Evolutionary conservation across 2,888 invertebrate species (phyloP).

Genomic region (Scaptomyza reducta): DNA sequence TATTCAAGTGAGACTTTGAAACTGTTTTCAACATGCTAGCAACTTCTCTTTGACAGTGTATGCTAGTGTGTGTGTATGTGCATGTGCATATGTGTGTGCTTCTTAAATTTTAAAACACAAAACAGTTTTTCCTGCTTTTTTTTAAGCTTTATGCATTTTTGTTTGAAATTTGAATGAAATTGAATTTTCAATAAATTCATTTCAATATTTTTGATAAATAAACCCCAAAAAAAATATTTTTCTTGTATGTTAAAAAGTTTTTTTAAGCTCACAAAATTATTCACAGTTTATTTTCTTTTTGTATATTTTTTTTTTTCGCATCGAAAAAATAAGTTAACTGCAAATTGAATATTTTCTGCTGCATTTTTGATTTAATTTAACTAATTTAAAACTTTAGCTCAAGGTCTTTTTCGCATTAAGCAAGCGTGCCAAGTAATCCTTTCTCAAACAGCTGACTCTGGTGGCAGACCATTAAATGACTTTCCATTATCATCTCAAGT

Average conservation of each 20-base stretch:
- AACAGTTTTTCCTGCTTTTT: constrained; percentile 2
- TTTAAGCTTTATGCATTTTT: background rate
- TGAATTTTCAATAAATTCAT: background rate
- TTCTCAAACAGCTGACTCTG: constrained; percentile 21
- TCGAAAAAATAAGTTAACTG: too few species aligned
- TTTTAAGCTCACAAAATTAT: too few species aligned
- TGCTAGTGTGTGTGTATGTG: constrained; percentile 16
- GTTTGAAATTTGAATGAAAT: background rate
- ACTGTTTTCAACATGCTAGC: constrained; percentile 36
- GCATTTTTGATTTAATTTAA: too few species aligned
- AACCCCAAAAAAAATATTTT: too few species aligned
- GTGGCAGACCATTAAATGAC: constrained; percentile 42
- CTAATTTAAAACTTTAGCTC: too few species aligned
- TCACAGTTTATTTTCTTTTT: too few species aligned
- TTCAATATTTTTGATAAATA: too few species aligned
- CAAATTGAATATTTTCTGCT: too few species aligned
- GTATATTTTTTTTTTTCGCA: too few species aligned
- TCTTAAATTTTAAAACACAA: constrained; percentile 23
- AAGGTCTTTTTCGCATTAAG: constrained; percentile 8
- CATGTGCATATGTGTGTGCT: constrained; percentile 16
- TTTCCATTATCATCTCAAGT: constrained; percentile 63
- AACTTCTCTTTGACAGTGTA: constrained; percentile 25
- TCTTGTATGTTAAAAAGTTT: too few species aligned
- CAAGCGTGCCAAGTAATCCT: constrained; percentile 43
- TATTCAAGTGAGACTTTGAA: constrained; percentile 52